Base-by-base conservation (phyloP, 2,797 vertebrate genomes). In the Heliangelus exortis region DNA sequence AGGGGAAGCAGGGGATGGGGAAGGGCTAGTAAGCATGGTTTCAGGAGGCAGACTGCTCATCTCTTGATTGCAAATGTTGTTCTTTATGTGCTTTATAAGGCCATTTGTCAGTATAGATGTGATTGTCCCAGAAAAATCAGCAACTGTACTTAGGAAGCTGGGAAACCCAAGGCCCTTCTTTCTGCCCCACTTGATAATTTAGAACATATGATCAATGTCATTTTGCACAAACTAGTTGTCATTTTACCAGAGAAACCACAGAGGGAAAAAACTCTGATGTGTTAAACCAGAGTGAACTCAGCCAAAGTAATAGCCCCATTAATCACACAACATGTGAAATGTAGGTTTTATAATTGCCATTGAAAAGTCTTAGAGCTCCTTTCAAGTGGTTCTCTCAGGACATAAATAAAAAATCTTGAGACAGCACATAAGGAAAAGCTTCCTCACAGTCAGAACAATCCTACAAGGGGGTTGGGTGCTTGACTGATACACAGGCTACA, bases 251-350 rank as follows among this genome's bases (percentile, higher is more conserved):
- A 92, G 57, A 74, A 94, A 94, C 48, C 83, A 93, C 65, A 87
- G 83, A 88, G 71, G 73, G 65, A 57, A 82, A 95, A 95, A 94
- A 34, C 21, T 41, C 67, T 47, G 29, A 47, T 83, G 84, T 50
- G 50, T 80, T 89, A 89, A 93, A 96, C 68, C 84, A 73, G 83
- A 90, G 65, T 76, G 83, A 96, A 91, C 80, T 90, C 83, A 92
- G 89, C 63, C 87, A 84, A 90, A 93, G 82, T 88, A 96, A 96
- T 51, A 95, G 84, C 43, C 47, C 68, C 79, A 95, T 96, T 92
- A 96, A 95, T 96, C 92, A 94, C 71, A 89, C 74, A 91, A 79
- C 39, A 87, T 72, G 65, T 91, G 95, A 93, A 94, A 96, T 90
- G 93, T 65, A 95, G 89, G 65, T 96, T 88, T 81, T 84, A 43